These are phyloP conservation scores for Tachuris rubrigastra DNA, from an alignment of 2,113 vertebrate species.

Conservation along the genomic window DNA sequence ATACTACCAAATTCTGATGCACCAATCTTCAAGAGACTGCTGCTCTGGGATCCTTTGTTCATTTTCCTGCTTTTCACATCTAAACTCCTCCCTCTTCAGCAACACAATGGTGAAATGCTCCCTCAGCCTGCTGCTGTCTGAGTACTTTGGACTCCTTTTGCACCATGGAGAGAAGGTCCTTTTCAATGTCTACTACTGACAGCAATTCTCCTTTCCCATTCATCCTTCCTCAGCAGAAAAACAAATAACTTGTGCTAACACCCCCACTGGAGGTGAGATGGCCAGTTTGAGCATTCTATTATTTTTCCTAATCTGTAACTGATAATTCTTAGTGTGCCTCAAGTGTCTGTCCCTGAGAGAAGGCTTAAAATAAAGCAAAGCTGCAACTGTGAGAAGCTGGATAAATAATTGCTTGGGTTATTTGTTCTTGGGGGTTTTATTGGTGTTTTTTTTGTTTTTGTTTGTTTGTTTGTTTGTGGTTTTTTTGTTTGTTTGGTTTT, in stretches of 20 bases:
- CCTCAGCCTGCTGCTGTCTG: neutral
- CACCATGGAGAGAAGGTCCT: neutral
- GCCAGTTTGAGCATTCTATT: neutral
- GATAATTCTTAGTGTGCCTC: neutral
- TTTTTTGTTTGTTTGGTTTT: neutral
- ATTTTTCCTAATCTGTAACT: neutral
- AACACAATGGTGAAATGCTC: neutral
- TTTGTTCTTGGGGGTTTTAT: neutral
- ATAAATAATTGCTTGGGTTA: neutral
- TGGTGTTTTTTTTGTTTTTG: no score
- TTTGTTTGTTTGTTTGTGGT: neutral
- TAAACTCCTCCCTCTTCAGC: neutral
- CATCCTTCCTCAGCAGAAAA: conserved; percentile 22
- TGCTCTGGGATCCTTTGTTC: neutral
- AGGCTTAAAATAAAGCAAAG: neutral
- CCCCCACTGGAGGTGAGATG: neutral
- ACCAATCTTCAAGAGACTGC: neutral
- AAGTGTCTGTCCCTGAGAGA: neutral
- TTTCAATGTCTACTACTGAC: neutral
- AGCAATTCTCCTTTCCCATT: conserved; percentile 6
- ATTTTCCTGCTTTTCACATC: neutral
- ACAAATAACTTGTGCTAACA: conserved; percentile 24
- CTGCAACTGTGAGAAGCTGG: neutral
- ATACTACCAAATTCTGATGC: neutral
- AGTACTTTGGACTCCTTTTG: neutral